Evolutionary conservation across 2,113 vertebrate species (phyloP).

Genomic region (Elephas maximus): DNA sequence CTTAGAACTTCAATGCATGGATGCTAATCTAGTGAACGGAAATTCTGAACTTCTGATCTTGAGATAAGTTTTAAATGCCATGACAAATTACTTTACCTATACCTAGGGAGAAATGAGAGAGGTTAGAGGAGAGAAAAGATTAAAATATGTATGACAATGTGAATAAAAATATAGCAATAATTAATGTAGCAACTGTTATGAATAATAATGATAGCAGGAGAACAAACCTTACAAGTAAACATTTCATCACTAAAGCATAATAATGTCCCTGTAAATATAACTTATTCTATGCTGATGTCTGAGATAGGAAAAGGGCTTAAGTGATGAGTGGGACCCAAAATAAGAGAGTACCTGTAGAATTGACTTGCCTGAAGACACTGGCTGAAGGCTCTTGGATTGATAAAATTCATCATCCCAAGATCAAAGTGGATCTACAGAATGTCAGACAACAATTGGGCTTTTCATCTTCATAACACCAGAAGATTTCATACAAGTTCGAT

Average conservation of each 20-base stretch:
- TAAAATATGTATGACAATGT: background rate
- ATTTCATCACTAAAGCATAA: background rate
- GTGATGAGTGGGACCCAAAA: background rate
- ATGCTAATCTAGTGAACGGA: background rate
- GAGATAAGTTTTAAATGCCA: background rate
- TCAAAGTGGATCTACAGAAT: background rate
- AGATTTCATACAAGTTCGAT: background rate
- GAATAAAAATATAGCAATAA: background rate
- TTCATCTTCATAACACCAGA: background rate
- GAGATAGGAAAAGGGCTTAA: background rate
- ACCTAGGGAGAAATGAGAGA: background rate
- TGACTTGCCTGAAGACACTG: background rate
- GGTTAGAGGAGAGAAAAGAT: background rate
- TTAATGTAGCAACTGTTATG: background rate
- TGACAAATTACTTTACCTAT: background rate
- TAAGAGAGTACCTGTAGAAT: background rate
- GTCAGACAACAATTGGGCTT: background rate
- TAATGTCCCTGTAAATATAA: constrained; percentile 19
- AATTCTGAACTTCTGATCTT: background rate
- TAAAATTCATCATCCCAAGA: background rate
- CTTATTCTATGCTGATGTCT: background rate
- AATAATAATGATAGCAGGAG: constrained; percentile 1
- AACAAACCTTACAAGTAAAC: background rate
- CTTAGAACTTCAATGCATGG: background rate
- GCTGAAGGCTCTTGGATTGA: background rate